Percentiles rank a stretch among this genome's conserved stretches.
These are phyloP conservation scores for Poicephalus gulielmi DNA, from an alignment of 2,113 vertebrate genomes.

Conservation along the genomic window DNA sequence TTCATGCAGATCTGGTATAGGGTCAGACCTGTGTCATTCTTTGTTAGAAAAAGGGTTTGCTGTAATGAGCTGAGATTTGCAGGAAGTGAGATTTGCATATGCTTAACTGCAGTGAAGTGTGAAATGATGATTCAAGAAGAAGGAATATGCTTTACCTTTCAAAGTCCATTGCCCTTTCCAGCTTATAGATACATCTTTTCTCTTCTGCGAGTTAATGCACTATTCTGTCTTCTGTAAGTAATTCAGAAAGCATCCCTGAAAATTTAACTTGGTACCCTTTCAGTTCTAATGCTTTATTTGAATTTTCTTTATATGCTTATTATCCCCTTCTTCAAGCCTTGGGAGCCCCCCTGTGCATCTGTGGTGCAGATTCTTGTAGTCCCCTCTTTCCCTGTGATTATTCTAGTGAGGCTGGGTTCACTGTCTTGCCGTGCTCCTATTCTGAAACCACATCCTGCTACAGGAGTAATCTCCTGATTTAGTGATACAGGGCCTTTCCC, in stretches of 20 bases:
- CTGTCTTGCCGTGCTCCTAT: not conserved
- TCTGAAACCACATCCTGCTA: constrained; percentile 6
- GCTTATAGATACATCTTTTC: not conserved
- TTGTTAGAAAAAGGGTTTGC: not conserved
- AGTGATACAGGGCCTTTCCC: not conserved
- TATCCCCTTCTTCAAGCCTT: not conserved
- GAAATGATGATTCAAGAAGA: not conserved
- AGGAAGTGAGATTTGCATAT: not conserved
- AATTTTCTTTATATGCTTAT: not conserved
- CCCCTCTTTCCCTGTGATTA: not conserved
- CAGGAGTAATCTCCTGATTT: not conserved
- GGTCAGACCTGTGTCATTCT: not conserved
- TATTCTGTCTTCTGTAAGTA: not conserved
- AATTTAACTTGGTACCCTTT: not conserved
- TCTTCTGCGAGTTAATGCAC: not conserved
- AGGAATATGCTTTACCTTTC: not conserved
- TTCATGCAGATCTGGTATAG: not conserved
- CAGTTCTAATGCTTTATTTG: not conserved
- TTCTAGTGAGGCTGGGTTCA: not conserved
- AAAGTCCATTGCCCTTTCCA: not conserved
- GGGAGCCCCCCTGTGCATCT: not conserved
- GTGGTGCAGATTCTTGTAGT: not conserved
- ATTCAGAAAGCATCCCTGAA: not conserved
- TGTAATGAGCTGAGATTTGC: not conserved
- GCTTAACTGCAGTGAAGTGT: not conserved